These are phyloP conservation scores for Ramphastos sulfuratus DNA, from an alignment of 2,113 vertebrate genomes.

Conservation along the genomic window DNA sequence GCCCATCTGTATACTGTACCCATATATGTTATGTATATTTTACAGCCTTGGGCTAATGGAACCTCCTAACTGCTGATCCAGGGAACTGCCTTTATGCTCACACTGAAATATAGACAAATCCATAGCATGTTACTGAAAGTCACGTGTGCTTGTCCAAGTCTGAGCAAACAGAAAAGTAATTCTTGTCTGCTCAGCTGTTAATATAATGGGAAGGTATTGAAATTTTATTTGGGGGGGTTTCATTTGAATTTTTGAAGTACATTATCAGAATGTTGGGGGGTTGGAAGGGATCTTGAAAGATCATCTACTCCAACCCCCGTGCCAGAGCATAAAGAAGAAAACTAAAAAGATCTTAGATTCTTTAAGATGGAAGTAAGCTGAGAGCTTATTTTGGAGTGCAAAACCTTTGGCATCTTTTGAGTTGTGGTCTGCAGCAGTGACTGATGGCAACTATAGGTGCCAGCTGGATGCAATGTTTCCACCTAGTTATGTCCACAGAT, in stretches of 20 bases:
- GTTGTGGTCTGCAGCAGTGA: neutral
- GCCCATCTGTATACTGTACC: neutral
- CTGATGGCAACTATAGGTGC: neutral
- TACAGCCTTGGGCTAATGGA: slow-evolving; percentile 21
- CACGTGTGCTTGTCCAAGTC: slow-evolving; percentile 27
- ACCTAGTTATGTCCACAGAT: neutral
- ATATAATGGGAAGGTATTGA: neutral
- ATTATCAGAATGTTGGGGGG: neutral
- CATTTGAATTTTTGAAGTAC: neutral
- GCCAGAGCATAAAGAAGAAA: too few species aligned
- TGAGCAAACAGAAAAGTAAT: slow-evolving; percentile 48
- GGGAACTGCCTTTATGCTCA: slow-evolving; percentile 6
- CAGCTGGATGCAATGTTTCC: too few species aligned
- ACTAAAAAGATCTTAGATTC: neutral
- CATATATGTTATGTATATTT: slow-evolving; percentile 27
- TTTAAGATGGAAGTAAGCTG: slow-evolving; percentile 6
- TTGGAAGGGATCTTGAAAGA: too few species aligned
- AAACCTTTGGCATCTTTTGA: neutral
- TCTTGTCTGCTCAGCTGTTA: slow-evolving; percentile 5
- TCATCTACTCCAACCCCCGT: too few species aligned
- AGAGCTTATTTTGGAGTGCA: neutral
- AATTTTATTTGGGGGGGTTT: neutral
- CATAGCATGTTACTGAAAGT: slow-evolving; percentile 46
- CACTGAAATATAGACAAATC: slow-evolving; percentile 62
- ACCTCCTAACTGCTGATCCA: slow-evolving; percentile 43